A percentile compares a stretch with the other conserved stretches of the same genome.
phyloP scores from a whole-genome alignment of 2,888 invertebrate species.

The Acronicta leporina region DNA sequence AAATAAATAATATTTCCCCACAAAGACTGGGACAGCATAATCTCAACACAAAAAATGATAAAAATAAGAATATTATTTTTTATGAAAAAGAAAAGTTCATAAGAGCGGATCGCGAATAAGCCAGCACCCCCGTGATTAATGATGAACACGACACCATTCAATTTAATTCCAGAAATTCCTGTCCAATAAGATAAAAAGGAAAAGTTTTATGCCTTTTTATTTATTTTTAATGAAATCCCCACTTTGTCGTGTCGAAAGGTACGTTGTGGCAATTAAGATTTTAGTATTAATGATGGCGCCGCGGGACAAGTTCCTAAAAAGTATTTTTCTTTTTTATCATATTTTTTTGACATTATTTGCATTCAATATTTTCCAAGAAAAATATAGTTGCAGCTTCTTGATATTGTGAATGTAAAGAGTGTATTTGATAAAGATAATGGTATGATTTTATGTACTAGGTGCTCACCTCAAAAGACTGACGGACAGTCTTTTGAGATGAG shows the following conservation, averaged over 20 bases:
- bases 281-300: slow-evolving; percentile 45
- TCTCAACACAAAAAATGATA: slow-evolving; percentile 40
- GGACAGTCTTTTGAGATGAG: no score
- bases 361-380: no score
- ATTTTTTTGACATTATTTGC: slow-evolving; percentile 17
- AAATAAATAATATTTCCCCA: background rate
- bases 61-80: slow-evolving; percentile 49
- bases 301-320: slow-evolving; percentile 21
- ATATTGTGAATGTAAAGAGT: no score
- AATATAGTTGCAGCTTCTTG: no score
- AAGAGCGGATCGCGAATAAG: slow-evolving; percentile 66
- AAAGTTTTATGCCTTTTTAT: slow-evolving; percentile 62
- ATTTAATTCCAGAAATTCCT: slow-evolving; percentile 75
- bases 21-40: slow-evolving; percentile 25
- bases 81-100: slow-evolving; percentile 68
- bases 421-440: no score
- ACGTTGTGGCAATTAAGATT: slow-evolving; percentile 54
- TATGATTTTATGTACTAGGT: no score
- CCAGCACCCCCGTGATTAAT: slow-evolving; percentile 76
- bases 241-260: slow-evolving; percentile 52
- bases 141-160: slow-evolving; percentile 77
- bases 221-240: slow-evolving; percentile 58
- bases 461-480: no score
- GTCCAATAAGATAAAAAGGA: slow-evolving; percentile 70
- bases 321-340: slow-evolving; percentile 29